Evolutionary conservation across 2,797 vertebrate species (phyloP).

Genomic region (Sandelia bainsii): DNA sequence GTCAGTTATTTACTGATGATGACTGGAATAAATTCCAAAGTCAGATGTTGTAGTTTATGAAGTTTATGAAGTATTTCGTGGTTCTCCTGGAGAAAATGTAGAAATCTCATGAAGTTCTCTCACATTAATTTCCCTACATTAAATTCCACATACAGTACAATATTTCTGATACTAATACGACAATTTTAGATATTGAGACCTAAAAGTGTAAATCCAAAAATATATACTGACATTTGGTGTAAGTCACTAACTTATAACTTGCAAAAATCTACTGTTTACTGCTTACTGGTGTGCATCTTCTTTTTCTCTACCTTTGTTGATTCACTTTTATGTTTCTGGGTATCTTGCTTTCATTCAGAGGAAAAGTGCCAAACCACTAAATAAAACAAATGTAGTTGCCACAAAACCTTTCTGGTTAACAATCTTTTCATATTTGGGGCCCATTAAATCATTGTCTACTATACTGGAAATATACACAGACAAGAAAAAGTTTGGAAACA

Average conservation of each 20-base stretch:
- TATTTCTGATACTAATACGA: too few species aligned
- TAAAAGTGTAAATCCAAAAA: too few species aligned
- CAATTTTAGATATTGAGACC: too few species aligned
- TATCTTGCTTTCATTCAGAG: background rate
- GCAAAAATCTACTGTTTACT: background rate
- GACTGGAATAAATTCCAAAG: constrained; percentile 11
- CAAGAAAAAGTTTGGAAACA: too few species aligned
- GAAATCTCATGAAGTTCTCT: constrained; percentile 32
- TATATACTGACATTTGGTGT: too few species aligned
- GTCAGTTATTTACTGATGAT: constrained; percentile 30
- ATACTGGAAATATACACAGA: background rate
- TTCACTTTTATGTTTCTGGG: background rate
- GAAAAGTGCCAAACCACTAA: background rate
- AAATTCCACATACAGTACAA: background rate
- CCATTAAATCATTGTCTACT: too few species aligned
- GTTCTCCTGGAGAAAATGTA: constrained; percentile 23
- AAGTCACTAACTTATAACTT: background rate
- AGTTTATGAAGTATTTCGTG: background rate
- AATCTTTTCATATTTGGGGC: background rate
- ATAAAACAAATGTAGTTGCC: background rate
- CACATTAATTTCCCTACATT: background rate
- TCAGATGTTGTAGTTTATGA: background rate
- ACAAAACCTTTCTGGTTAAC: background rate
- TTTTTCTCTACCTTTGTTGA: background rate
- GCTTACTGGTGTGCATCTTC: background rate